Evolutionary conservation across 2,888 invertebrate genomes (phyloP), one percentile per base, ranked within the genome.

Genomic region (Lomographa bimaculata): DNA sequence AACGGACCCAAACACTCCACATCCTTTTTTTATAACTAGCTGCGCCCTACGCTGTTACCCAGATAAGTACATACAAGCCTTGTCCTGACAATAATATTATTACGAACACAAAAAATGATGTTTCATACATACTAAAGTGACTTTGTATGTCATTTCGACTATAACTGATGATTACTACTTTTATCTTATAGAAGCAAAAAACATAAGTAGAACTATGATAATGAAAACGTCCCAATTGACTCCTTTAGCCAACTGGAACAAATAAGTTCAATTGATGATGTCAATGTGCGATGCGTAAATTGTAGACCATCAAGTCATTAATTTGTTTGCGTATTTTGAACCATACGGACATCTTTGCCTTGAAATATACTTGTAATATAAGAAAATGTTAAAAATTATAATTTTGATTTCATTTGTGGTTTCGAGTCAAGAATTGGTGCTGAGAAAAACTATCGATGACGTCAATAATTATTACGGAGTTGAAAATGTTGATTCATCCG

Each of bases 191-290:
- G n/a, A n/a, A n/a, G n/a, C n/a, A n/a, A n/a, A n/a, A n/a, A n/a
- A n/a, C n/a, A n/a, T n/a, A n/a, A n/a, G n/a, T n/a, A n/a, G n/a
- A n/a, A n/a, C n/a, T n/a, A n/a, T n/a, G n/a, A n/a, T n/a, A n/a
- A n/a, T n/a, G n/a, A n/a, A n/a, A n/a, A n/a, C n/a, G n/a, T n/a
- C n/a, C n/a, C n/a, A n/a, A n/a, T n/a, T n/a, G n/a, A n/a, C n/a
- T n/a, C n/a, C n/a, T n/a, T n/a, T n/a, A n/a, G n/a, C n/a, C 76
- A 76, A 76, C 73, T 76, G 76, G 50, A 45, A 54, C 65, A 73
- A 41, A 71, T 66, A 57, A 63, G 69, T 52, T 71, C 69, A 69
- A 75, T 64, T 68, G 58, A 39, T 43, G 54, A 60, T 57, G 57
- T 61, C 65, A 65, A 52, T 46, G 53, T 25, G 46, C 39, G 17